Percentiles rank a stretch among this genome's conserved stretches.
Evolutionary conservation across 2,888 invertebrate genomes (phyloP).

Genomic region (Amphipyra berbera): DNA sequence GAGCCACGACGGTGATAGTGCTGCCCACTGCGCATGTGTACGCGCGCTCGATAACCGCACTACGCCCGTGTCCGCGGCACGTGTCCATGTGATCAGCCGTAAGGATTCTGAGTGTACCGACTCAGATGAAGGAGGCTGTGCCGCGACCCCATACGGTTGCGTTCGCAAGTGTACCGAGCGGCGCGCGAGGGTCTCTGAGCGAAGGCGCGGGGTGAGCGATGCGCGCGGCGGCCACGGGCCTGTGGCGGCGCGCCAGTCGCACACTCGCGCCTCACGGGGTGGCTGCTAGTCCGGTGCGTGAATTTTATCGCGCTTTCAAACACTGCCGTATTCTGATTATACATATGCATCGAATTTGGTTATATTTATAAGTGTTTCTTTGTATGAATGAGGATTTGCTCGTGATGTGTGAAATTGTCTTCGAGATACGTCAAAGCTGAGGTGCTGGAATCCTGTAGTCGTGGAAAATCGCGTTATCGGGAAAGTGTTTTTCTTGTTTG

Average conservation of each 20-base stretch:
- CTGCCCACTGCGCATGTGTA: conserved; percentile 83
- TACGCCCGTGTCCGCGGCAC: conserved; percentile 80
- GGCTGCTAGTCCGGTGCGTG: conserved; percentile 70
- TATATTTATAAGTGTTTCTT: conserved; percentile 60
- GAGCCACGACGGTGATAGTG: conserved; percentile 71
- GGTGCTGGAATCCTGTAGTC: conserved; percentile 61
- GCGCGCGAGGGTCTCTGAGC: conserved; percentile 52
- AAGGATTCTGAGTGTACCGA: conserved; percentile 61
- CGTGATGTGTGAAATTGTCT: conserved; percentile 69
- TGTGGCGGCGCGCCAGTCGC: conserved; percentile 77
- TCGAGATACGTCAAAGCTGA: conserved; percentile 49
- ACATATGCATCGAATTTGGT: conserved; percentile 64
- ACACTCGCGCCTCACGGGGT: conserved; percentile 78
- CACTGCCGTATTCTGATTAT: conserved; percentile 65
- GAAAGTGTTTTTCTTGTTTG: conserved; percentile 86
- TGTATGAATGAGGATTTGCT: conserved; percentile 65
- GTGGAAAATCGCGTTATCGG: conserved; percentile 73
- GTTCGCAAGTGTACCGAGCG: conserved; percentile 53
- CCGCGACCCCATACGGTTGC: conserved; percentile 60
- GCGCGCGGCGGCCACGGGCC: conserved; percentile 68
- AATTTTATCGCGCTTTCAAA: conserved; percentile 69
- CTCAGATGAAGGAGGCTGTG: conserved; percentile 82
- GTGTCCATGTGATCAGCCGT: conserved; percentile 76
- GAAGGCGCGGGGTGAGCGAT: conserved; percentile 65
- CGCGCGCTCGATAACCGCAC: conserved; percentile 86